phyloP scores from a whole-genome alignment of 1,140 invertebrate genomes.

The Leptinotarsa lineolata region DNA sequence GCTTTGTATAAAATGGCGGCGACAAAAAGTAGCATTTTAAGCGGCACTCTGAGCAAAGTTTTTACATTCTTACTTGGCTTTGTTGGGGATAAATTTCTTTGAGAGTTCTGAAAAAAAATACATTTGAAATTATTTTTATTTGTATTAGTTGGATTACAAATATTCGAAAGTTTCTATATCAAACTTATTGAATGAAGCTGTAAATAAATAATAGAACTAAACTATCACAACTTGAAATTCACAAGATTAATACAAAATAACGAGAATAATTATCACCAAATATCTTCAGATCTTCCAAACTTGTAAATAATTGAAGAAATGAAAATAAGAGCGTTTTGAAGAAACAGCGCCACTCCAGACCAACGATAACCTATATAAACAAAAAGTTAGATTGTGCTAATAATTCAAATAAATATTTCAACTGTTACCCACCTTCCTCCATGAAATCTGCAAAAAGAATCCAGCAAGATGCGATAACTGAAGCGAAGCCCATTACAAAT shows the following conservation, averaged over 20 bases:
- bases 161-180: too few relatives aligned
- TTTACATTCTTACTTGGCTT: too few relatives aligned
- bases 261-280: slow-evolving; percentile 60
- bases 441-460: slow-evolving; percentile 87
- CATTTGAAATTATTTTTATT: too few relatives aligned
- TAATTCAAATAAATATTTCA: slow-evolving; percentile 33
- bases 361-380: slow-evolving; percentile 59
- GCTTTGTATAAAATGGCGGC: too few relatives aligned
- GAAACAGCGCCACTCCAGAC: slow-evolving; percentile 89
- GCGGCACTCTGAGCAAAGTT: too few relatives aligned
- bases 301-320: slow-evolving; percentile 88
- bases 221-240: slow-evolving; percentile 10
- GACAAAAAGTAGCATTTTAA: too few relatives aligned
- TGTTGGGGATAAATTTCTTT: too few relatives aligned
- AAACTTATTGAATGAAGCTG: slow-evolving; percentile 1
- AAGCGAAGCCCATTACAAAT: slow-evolving; percentile 94
- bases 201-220: not conserved
- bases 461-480: slow-evolving; percentile 94
- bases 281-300: slow-evolving; percentile 91
- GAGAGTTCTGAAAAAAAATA: too few relatives aligned
- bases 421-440: slow-evolving; percentile 58
- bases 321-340: slow-evolving; percentile 96
- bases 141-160: too few relatives aligned
- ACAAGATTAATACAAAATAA: not conserved
- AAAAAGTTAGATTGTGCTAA: not conserved